These are phyloP conservation scores for Cercopithecus hamlyni DNA, from an alignment of 2,797 vertebrate species.

Conservation along the genomic window DNA sequence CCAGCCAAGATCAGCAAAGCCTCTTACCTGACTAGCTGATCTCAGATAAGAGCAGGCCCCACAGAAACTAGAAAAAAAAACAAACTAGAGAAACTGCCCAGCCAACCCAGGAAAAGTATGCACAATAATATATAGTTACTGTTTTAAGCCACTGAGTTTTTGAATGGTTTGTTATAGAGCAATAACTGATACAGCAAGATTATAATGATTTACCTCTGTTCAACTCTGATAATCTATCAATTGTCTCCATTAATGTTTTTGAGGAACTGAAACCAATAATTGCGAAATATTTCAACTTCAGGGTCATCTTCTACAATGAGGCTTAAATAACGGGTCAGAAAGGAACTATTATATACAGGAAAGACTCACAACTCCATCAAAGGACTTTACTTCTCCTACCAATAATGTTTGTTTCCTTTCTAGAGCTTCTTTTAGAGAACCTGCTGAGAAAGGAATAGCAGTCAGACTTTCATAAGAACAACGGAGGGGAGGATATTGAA, in stretches of 20 bases:
- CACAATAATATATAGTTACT: not conserved
- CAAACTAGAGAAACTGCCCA: not conserved
- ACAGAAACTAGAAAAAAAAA: no score
- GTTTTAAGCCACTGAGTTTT: not conserved
- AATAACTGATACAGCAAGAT: not conserved
- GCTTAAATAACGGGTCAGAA: not conserved
- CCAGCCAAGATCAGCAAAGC: not conserved
- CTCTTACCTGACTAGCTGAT: not conserved
- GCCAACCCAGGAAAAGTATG: not conserved
- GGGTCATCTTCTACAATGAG: not conserved
- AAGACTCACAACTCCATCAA: not conserved
- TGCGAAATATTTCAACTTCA: slow-evolving; percentile 30
- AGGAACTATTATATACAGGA: not conserved
- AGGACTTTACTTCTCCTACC: not conserved
- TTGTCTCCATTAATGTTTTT: not conserved
- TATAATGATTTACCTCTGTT: not conserved
- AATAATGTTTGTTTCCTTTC: not conserved
- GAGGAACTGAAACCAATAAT: slow-evolving; percentile 30
- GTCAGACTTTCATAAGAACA: not conserved
- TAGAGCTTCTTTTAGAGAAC: not conserved
- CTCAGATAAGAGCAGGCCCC: not conserved
- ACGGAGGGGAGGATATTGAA: not conserved
- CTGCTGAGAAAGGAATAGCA: not conserved
- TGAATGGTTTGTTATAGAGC: not conserved
- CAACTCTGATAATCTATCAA: not conserved